These are phyloP conservation scores for Daboia siamensis DNA, from an alignment of 2,113 vertebrate species.

Conservation along the genomic window DNA sequence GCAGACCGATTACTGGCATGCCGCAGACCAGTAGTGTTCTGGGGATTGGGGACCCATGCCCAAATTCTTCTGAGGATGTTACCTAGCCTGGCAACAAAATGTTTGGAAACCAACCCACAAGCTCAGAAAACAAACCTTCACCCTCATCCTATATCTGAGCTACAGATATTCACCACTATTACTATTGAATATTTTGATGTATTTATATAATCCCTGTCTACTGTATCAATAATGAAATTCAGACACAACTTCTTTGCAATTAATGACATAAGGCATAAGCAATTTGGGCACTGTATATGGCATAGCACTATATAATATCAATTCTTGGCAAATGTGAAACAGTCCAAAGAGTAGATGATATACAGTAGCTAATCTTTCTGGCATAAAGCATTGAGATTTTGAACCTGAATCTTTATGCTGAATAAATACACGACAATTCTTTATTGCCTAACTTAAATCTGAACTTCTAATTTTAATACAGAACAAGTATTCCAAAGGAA, in stretches of 20 bases:
- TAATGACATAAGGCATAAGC: not conserved
- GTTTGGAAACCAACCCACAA: too few species aligned
- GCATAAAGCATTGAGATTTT: not conserved
- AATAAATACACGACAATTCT: not conserved
- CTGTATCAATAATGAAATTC: not conserved
- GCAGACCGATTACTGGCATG: too few species aligned
- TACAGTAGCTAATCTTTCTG: too few species aligned
- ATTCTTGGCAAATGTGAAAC: not conserved
- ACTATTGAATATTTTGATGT: not conserved
- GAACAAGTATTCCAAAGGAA: not conserved
- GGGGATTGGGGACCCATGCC: too few species aligned
- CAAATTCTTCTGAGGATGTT: too few species aligned
- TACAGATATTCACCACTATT: too few species aligned
- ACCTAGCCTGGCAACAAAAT: too few species aligned
- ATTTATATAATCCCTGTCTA: not conserved
- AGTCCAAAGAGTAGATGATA: not conserved
- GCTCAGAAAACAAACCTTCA: too few species aligned
- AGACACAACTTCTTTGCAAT: not conserved
- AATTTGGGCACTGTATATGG: not conserved
- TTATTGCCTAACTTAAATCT: not conserved
- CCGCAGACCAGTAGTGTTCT: too few species aligned
- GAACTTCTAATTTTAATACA: constrained; percentile 14
- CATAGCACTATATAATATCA: not conserved
- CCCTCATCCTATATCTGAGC: too few species aligned
- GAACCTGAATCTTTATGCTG: not conserved